Evolutionary conservation across 2,888 invertebrate species (phyloP).

Genomic region (Hydropsyche betteni): DNA sequence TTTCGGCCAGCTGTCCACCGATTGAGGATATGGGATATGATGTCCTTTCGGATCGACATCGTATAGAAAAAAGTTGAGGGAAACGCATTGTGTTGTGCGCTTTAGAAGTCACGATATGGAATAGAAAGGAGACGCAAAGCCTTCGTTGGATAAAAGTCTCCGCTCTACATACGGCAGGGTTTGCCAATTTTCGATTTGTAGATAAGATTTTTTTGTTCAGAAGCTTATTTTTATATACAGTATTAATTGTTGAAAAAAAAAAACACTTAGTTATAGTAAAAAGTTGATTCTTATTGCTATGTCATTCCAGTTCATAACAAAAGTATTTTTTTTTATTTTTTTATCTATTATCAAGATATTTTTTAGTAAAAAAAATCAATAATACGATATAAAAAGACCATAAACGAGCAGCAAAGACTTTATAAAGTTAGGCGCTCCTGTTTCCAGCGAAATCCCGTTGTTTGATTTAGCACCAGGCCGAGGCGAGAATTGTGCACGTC

Average conservation of each 20-base stretch:
- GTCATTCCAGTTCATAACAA: no score
- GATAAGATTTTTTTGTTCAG: no score
- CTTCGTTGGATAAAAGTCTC: constrained; percentile 17
- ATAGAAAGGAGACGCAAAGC: constrained; percentile 26
- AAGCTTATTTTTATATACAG: no score
- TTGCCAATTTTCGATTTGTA: neutral
- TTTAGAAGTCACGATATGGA: constrained; percentile 28
- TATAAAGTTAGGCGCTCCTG: neutral
- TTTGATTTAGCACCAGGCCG: constrained; percentile 15
- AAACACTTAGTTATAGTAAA: no score
- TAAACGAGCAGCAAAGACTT: no score
- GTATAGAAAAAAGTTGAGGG: neutral
- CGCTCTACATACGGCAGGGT: constrained; percentile 18
- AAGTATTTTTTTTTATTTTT: no score
- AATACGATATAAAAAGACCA: no score
- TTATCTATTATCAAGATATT: no score
- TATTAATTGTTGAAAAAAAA: no score
- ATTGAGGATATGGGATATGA: neutral
- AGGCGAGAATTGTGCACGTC: constrained; percentile 5
- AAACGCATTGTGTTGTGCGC: neutral
- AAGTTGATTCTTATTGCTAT: no score
- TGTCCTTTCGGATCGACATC: neutral
- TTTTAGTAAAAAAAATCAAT: no score
- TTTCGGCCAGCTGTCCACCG: neutral
- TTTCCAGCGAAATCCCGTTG: constrained; percentile 1